These are phyloP conservation scores for Parnassius mnemosyne DNA, from an alignment of 2,888 invertebrate genomes.

Conservation along the genomic window DNA sequence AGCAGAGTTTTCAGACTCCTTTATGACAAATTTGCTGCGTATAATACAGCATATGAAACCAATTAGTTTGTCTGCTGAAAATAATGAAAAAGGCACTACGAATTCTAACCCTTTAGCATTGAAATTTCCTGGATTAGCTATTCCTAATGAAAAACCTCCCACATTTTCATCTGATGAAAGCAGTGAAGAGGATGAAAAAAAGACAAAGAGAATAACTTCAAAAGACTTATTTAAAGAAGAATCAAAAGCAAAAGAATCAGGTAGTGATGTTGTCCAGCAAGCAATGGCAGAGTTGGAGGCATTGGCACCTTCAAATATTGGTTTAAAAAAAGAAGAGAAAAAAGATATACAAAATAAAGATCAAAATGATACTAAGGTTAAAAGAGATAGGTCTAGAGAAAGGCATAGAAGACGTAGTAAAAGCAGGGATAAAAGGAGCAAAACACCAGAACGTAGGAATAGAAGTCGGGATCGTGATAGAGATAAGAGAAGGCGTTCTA, in stretches of 20 bases:
- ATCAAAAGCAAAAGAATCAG: conserved; percentile 42
- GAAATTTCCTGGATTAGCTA: conserved; percentile 85
- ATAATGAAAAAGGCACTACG: conserved; percentile 37
- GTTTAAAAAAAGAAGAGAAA: conserved; percentile 40
- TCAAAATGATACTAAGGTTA: conserved; percentile 43
- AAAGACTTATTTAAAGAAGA: conserved; percentile 71
- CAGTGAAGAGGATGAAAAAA: conserved; percentile 57
- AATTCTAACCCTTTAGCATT: conserved; percentile 80
- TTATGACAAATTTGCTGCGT: conserved; percentile 94
- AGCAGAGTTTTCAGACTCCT: conserved; percentile 97
- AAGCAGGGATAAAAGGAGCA: conserved; percentile 43
- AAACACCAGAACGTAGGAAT: conserved; percentile 42
- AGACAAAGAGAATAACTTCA: conserved; percentile 57
- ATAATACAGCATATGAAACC: conserved; percentile 98
- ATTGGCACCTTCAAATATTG: conserved; percentile 84
- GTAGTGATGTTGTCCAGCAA: conserved; percentile 84
- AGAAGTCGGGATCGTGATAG: conserved; percentile 39
- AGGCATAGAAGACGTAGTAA: conserved; percentile 33
- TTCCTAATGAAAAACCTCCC: conserved; percentile 84
- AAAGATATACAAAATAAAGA: conserved; percentile 52
- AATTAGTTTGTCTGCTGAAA: conserved; percentile 48
- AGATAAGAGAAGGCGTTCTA: conserved; percentile 46
- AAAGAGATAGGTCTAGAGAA: conserved; percentile 51
- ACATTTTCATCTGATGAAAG: conserved; percentile 63
- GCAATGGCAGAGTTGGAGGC: conserved; percentile 93